phyloP scores from a whole-genome alignment of 2,888 invertebrate genomes.

The Catocala nupta region DNA sequence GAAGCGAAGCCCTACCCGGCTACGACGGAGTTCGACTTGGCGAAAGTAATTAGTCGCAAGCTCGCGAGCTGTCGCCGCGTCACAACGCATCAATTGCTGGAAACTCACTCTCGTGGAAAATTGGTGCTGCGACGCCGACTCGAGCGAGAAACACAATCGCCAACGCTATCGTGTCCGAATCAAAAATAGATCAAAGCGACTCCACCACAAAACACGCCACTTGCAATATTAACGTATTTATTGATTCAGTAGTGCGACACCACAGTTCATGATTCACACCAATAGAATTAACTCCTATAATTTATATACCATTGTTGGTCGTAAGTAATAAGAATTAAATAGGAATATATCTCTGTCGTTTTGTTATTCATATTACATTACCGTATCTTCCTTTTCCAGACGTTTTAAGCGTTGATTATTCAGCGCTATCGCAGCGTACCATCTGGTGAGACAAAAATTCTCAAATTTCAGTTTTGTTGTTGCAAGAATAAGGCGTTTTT shows the following conservation, averaged over 20 bases:
- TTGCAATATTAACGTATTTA: constrained; percentile 43
- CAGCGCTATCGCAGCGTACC: constrained; percentile 82
- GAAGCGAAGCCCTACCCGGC: constrained; percentile 75
- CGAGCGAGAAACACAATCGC: constrained; percentile 73
- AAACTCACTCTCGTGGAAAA: constrained; percentile 79
- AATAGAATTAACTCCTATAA: constrained; percentile 67
- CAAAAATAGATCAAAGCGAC: constrained; percentile 50
- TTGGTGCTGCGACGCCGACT: constrained; percentile 74
- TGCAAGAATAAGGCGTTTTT: constrained; percentile 68
- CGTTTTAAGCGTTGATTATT: constrained; percentile 88
- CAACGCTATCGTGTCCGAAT: constrained; percentile 39
- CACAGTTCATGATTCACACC: constrained; percentile 59
- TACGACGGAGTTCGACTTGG: constrained; percentile 69
- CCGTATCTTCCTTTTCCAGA: constrained; percentile 87
- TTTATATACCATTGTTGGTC: constrained; percentile 78
- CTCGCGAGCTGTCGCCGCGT: constrained; percentile 77
- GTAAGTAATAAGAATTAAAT: constrained; percentile 84
- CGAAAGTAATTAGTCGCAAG: constrained; percentile 82
- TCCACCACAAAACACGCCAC: constrained; percentile 25
- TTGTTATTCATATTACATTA: constrained; percentile 87
- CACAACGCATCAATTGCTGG: constrained; percentile 77
- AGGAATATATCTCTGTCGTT: constrained; percentile 84
- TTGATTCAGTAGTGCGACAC: constrained; percentile 40
- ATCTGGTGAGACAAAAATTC: constrained; percentile 69
- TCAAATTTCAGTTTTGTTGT: constrained; percentile 62